These are phyloP conservation scores for Laspeyria flexula DNA, from an alignment of 2,888 invertebrate species.

Conservation along the genomic window DNA sequence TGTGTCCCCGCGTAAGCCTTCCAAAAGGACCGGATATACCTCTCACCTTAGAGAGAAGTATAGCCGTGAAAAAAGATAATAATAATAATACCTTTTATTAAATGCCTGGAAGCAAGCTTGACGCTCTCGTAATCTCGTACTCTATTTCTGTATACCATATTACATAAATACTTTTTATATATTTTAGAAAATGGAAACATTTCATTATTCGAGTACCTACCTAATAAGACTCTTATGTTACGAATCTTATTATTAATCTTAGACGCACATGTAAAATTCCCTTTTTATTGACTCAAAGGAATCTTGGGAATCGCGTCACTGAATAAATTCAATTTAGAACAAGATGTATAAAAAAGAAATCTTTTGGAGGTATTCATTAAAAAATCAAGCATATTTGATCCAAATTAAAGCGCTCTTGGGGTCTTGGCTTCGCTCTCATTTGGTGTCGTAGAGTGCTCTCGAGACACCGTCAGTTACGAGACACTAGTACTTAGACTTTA, in stretches of 20 bases:
- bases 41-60: too few relatives aligned
- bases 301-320: constrained; percentile 35
- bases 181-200: constrained; percentile 20
- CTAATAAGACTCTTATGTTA: constrained; percentile 46
- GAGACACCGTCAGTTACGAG: constrained; percentile 24
- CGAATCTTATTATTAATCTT: constrained; percentile 49
- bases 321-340: constrained; percentile 46
- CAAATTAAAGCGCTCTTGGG: constrained; percentile 41
- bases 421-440: constrained; percentile 24
- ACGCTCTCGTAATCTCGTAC: not conserved
- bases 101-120: not conserved
- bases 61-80: too few relatives aligned
- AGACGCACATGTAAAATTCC: constrained; percentile 42
- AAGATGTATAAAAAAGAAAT: constrained; percentile 25
- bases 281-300: constrained; percentile 42
- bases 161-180: constrained; percentile 1
- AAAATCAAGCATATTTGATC: constrained; percentile 56
- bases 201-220: constrained; percentile 21
- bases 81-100: not conserved
- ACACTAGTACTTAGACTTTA: constrained; percentile 40
- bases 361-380: constrained; percentile 48
- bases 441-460: constrained; percentile 45
- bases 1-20: too few relatives aligned
- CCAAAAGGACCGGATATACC: too few relatives aligned
- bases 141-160: not conserved